A percentile compares a stretch with the other conserved stretches of the same genome.
Conservation (phyloP, 2,888 invertebrate genomes). For the Apotomis betuletana region DNA sequence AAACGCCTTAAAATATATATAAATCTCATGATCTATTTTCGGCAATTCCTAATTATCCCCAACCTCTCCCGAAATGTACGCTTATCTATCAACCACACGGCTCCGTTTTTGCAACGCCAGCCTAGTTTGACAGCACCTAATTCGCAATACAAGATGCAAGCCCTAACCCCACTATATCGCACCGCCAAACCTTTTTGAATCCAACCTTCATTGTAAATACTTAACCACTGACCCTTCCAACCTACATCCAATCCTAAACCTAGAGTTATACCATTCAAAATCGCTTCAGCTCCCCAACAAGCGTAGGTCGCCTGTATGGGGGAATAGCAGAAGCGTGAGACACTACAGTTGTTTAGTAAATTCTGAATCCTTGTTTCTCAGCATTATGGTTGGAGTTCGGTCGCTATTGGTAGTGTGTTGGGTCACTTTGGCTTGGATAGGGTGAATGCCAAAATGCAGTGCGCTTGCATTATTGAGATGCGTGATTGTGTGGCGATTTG, state of each 20-base stretch:
- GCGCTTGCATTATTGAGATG: conserved; percentile 24
- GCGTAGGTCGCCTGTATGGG: background rate
- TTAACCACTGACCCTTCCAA: background rate
- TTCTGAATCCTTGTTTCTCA: background rate
- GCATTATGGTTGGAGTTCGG: background rate
- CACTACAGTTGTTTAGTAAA: background rate
- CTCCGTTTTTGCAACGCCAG: background rate
- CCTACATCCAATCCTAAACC: background rate
- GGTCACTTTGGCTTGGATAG: background rate
- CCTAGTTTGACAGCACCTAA: conserved; percentile 1
- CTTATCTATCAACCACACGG: background rate
- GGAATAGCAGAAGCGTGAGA: background rate
- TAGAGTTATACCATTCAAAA: background rate
- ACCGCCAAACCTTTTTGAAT: conserved; percentile 18
- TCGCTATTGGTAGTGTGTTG: background rate
- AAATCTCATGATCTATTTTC: no score
- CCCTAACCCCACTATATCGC: conserved; percentile 2
- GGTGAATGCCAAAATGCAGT: conserved; percentile 17
- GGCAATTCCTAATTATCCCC: no score
- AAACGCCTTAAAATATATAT: no score
- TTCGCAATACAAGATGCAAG: conserved; percentile 20
- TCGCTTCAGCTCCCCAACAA: background rate
- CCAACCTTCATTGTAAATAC: conserved; percentile 24
- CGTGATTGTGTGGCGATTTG: conserved; percentile 24
- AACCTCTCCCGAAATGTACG: no score